A percentile compares a stretch with the other conserved stretches of the same genome.
Conservation (phyloP, 2,888 invertebrate genomes). For the Harpagoxenus sublaevis region DNA sequence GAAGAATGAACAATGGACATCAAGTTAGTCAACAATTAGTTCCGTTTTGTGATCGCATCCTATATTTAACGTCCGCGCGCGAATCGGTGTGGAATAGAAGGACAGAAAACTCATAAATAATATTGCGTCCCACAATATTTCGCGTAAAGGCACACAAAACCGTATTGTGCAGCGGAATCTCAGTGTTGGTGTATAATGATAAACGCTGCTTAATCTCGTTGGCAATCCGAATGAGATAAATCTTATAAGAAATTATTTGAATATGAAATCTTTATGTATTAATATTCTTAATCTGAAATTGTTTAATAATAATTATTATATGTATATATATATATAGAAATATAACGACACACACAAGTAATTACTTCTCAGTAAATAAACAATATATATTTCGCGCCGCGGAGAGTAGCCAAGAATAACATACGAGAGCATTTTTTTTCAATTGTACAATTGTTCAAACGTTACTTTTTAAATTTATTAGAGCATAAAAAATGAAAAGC, state of each 20-base stretch:
- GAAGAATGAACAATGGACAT: constrained; percentile 63
- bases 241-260: neutral
- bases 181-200: neutral
- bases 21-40: constrained; percentile 70
- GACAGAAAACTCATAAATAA: constrained; percentile 62
- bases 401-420: neutral
- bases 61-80: constrained; percentile 26
- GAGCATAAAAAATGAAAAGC: neutral
- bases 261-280: neutral
- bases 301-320: neutral
- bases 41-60: constrained; percentile 45
- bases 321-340: neutral
- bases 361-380: neutral
- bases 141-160: neutral
- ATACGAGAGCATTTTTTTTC: neutral
- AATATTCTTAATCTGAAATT: neutral
- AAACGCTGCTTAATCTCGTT: constrained; percentile 16
- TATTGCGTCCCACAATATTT: constrained; percentile 52
- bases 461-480: neutral
- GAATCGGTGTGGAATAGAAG: constrained; percentile 54
- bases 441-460: neutral
- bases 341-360: neutral
- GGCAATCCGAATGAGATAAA: neutral
- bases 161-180: constrained; percentile 11
- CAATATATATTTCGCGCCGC: neutral